Percentiles rank a stretch among this genome's conserved stretches.
Evolutionary conservation across 2,888 invertebrate genomes (phyloP).

Genomic region (Hymenopus coronatus): DNA sequence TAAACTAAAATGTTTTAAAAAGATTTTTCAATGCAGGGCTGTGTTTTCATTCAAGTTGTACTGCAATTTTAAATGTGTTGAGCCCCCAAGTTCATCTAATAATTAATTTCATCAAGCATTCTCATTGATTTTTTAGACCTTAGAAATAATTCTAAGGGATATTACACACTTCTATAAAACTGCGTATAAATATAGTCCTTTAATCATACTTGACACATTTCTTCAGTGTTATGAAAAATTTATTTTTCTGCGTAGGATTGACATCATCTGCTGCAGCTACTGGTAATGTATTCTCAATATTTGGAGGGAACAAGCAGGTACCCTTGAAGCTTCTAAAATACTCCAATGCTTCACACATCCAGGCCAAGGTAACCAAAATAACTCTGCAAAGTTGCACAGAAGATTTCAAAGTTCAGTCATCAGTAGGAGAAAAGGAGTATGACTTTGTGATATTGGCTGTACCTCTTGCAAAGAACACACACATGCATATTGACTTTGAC

Average conservation of each 20-base stretch:
- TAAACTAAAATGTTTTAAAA: no score
- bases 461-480: constrained; percentile 51
- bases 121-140: no score
- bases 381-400: constrained; percentile 38
- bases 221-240: neutral
- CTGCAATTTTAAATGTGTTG: no score
- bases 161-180: no score
- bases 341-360: constrained; percentile 47
- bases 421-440: constrained; percentile 42
- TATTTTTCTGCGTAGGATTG: constrained; percentile 39
- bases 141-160: no score
- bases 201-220: no score
- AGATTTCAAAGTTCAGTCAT: constrained; percentile 29
- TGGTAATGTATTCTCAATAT: constrained; percentile 55
- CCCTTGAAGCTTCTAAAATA: constrained; percentile 44
- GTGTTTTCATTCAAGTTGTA: no score
- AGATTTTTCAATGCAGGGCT: no score
- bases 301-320: constrained; percentile 57
- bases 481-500: constrained; percentile 48
- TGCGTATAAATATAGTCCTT: no score
- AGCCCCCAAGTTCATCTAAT: no score
- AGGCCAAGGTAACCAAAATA: constrained; percentile 43
- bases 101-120: no score
- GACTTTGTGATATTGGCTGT: constrained; percentile 59
- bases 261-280: constrained; percentile 56